Evolutionary conservation across 2,888 invertebrate species (phyloP), one percentile per base, ranked within the genome.

Genomic region (Harpagoxenus sublaevis): DNA sequence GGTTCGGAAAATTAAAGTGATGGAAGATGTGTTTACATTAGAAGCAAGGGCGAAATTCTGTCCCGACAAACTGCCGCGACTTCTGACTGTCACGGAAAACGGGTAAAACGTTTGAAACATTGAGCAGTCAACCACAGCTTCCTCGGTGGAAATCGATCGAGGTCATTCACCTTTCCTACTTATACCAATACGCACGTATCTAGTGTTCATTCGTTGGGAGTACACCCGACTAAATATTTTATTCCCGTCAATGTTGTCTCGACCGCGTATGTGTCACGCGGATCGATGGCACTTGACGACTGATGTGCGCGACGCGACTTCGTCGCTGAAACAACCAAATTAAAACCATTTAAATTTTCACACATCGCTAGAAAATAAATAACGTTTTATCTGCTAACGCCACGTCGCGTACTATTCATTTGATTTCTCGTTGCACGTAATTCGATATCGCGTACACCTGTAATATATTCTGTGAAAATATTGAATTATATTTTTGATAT

Each of bases 151-250:
- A 79, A 79, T 79, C 79, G 79, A 79, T 79, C 28, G 79, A 60
- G 74, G 79, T 73, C 71, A 35, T 79, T 79, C 79, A 79, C 79
- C 79, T 73, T 15, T 71, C 35, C 74, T 79, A 79, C 55, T 73
- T 79, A 79, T 60, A 70, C 60, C 31, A 35, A 45, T 45, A 35
- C 71, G 55, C n/a, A 79, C 31, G 35, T 84, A 51, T 45, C 42
- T 55, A 60, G 55, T 70, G 78, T 73, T 77, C 66, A 82, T 68
- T 84, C 73, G 78, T 51, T 55, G 71, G 28, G 8, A 60, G 68
- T 85, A 70, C 45, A 55, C 5, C 39, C 74, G 74, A 66, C 62
- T 89, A 87, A 89, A 89, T 89, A 88, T 89, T 89, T 89, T 79
- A 89, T 85, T 87, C 65, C 42, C 12, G 9, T 48, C 55, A 70